These are phyloP conservation scores for Collichthys lucidus DNA, from an alignment of 2,113 vertebrate genomes.

Conservation along the genomic window DNA sequence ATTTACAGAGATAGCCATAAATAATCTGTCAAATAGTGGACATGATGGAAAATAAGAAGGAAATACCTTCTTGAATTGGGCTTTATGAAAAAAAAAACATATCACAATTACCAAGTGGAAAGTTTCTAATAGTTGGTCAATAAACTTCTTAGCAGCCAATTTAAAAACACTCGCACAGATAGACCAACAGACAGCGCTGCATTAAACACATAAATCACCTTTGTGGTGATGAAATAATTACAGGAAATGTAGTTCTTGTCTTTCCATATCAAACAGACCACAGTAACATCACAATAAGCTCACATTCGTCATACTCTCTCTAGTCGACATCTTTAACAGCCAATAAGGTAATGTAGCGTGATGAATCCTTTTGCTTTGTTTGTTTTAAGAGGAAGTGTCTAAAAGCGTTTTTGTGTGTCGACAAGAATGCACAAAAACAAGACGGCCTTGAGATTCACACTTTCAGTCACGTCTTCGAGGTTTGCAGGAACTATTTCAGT, in stretches of 20 bases:
- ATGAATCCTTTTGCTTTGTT: not conserved
- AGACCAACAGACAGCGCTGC: constrained; percentile 2
- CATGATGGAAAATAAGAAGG: too few relatives aligned
- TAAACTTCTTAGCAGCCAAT: not conserved
- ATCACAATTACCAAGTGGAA: too few relatives aligned
- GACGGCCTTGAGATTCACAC: not conserved
- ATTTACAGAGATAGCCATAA: too few relatives aligned
- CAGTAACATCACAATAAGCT: constrained; percentile 4
- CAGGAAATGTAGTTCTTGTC: not conserved
- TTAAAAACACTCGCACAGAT: not conserved
- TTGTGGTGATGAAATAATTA: not conserved
- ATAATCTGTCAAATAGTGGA: too few relatives aligned
- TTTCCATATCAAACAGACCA: not conserved
- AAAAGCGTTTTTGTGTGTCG: not conserved
- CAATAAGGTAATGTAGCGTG: not conserved
- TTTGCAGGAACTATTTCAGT: not conserved
- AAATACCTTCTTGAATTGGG: not conserved
- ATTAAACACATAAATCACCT: constrained; percentile 6
- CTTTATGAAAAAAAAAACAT: not conserved
- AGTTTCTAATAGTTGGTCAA: not conserved
- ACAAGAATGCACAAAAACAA: not conserved
- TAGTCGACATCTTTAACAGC: not conserved
- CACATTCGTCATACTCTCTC: not conserved
- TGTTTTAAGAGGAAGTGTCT: not conserved
- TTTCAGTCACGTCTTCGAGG: not conserved